Evolutionary conservation across 2,888 invertebrate species (phyloP).

Genomic region (Nemoura dubitans): DNA sequence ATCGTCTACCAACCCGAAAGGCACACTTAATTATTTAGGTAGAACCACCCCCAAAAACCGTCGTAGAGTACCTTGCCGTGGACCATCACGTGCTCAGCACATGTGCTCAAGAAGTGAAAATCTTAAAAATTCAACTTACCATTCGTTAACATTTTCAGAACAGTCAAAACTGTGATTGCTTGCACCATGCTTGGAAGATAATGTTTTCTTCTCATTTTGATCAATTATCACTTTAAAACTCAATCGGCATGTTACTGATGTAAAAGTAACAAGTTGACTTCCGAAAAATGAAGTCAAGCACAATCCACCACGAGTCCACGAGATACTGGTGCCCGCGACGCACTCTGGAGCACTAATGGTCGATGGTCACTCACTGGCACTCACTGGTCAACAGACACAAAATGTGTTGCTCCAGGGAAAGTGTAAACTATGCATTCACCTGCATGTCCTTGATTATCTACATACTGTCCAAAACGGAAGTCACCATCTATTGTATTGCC

Average conservation of each 20-base stretch:
- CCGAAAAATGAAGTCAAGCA: not conserved
- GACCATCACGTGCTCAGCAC: not conserved
- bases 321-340: not conserved
- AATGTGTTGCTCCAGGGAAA: conserved; percentile 17
- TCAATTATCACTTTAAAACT: conserved; percentile 43
- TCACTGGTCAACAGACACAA: not conserved
- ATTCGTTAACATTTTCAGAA: conserved; percentile 82
- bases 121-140: conserved; percentile 64
- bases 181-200: conserved; percentile 77
- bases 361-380: not conserved
- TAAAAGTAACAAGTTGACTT: not conserved
- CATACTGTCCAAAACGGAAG: conserved; percentile 54
- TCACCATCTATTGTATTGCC: conserved; percentile 24
- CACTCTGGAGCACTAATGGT: not conserved
- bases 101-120: not conserved
- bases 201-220: conserved; percentile 69
- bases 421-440: conserved; percentile 33
- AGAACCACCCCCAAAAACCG: not conserved
- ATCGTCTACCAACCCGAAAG: no score
- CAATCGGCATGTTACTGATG: conserved; percentile 45
- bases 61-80: not conserved
- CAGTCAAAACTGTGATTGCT: conserved; percentile 85
- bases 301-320: not conserved
- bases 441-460: conserved; percentile 44
- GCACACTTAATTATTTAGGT: no score